Evolutionary conservation across 1,140 invertebrate species (phyloP).

Genomic region (Drosophila bocqueti): DNA sequence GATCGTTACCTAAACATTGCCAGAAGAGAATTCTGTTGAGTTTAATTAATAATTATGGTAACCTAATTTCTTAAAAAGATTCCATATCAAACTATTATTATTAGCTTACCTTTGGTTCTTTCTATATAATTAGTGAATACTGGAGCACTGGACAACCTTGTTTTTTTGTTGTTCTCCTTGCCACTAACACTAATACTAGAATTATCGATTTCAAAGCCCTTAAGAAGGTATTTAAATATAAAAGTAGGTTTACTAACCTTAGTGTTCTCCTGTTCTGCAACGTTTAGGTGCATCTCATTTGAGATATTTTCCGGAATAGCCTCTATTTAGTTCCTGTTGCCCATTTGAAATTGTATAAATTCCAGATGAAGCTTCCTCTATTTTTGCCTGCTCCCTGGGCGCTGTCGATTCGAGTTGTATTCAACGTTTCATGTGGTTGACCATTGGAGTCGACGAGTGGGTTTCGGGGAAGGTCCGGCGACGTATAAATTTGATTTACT

Average conservation of each 20-base stretch:
- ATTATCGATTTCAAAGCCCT: neutral
- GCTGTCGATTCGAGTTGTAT: conserved; percentile 36
- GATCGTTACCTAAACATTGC: no score
- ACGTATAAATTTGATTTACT: conserved; percentile 77
- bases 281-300: neutral
- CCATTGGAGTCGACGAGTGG: conserved; percentile 27
- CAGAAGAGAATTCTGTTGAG: neutral
- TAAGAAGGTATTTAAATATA: neutral
- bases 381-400: neutral
- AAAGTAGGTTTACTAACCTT: no score
- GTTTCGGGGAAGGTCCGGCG: neutral
- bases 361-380: neutral
- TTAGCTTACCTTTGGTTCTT: neutral
- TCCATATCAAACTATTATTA: neutral
- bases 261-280: no score
- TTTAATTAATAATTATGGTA: neutral
- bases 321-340: neutral
- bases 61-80: neutral
- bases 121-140: conserved; percentile 9
- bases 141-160: no score
- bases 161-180: neutral
- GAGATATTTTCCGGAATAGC: neutral
- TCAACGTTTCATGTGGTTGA: conserved; percentile 63
- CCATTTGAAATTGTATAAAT: neutral
- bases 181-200: neutral